Conservation (phyloP, 1,140 invertebrate species). For the Drosophila prosaltans region DNA sequence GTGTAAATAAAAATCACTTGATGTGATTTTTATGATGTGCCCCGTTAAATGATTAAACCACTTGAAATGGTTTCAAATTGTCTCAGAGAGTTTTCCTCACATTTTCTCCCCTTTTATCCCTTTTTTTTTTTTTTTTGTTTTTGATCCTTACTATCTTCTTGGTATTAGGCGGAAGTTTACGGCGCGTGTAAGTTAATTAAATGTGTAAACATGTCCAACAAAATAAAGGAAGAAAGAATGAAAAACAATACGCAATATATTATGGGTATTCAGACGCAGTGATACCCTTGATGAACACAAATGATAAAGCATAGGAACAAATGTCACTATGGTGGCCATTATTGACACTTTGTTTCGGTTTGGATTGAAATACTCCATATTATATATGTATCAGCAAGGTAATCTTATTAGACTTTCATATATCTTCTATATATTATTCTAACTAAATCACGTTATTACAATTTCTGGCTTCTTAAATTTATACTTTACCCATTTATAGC, state of each 20-base stretch:
- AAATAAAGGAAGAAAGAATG: not conserved
- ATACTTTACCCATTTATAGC: no score
- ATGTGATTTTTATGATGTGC: constrained; percentile 81
- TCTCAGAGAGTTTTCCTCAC: constrained; percentile 31
- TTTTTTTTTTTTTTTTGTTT: constrained; percentile 50
- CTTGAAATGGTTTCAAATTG: constrained; percentile 81
- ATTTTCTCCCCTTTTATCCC: constrained; percentile 46
- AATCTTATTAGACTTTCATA: no score
- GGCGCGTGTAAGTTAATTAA: constrained; percentile 77
- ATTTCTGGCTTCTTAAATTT: no score
- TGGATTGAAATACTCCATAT: no score
- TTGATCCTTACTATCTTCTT: constrained; percentile 31
- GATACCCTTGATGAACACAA: not conserved
- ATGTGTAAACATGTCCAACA: constrained; percentile 74
- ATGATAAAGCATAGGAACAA: no score
- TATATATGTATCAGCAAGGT: no score
- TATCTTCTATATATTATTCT: no score
- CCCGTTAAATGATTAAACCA: constrained; percentile 77
- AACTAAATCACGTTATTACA: no score
- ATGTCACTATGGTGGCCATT: no score
- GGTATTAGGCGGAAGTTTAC: constrained; percentile 62
- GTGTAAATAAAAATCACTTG: constrained; percentile 80
- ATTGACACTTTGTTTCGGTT: no score
- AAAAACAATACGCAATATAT: constrained; percentile 5
- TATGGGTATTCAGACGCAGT: not conserved